Conservation (phyloP, 2,113 vertebrate genomes). For the Dromiciops gliroides region DNA sequence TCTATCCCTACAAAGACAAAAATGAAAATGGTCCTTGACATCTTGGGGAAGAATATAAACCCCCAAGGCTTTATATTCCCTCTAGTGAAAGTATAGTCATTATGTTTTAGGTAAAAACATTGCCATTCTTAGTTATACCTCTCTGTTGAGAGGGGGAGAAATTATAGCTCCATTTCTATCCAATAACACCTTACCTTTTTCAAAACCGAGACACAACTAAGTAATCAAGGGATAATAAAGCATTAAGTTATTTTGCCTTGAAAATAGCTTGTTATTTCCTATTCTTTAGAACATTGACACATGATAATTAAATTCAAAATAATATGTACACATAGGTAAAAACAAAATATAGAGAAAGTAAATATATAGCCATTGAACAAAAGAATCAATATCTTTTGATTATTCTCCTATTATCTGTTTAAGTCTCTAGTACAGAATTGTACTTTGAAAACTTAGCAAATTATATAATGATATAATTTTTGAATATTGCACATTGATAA, state of each 20-base stretch:
- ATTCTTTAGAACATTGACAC: not conserved
- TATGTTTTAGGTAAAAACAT: not conserved
- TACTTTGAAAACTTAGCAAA: conserved; percentile 1
- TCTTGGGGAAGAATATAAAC: not conserved
- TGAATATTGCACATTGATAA: not conserved
- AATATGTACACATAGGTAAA: not conserved
- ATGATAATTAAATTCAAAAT: not conserved
- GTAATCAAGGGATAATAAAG: not conserved
- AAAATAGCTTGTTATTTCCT: not conserved
- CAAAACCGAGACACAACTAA: not conserved
- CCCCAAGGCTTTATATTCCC: not conserved
- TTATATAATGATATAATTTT: conserved; percentile 22
- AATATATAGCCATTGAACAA: not conserved
- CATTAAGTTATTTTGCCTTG: not conserved
- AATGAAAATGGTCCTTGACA: not conserved
- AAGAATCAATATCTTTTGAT: conserved; percentile 8
- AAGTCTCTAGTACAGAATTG: conserved; percentile 11
- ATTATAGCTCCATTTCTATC: not conserved
- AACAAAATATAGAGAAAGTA: not conserved
- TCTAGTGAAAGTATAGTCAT: not conserved
- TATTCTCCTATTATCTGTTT: conserved; percentile 37
- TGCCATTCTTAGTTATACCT: not conserved
- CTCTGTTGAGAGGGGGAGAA: not conserved
- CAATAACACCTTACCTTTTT: not conserved
- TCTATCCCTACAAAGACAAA: not conserved